These are phyloP conservation scores for Characodon lateralis DNA, from an alignment of 2,797 vertebrate species.

Conservation along the genomic window DNA sequence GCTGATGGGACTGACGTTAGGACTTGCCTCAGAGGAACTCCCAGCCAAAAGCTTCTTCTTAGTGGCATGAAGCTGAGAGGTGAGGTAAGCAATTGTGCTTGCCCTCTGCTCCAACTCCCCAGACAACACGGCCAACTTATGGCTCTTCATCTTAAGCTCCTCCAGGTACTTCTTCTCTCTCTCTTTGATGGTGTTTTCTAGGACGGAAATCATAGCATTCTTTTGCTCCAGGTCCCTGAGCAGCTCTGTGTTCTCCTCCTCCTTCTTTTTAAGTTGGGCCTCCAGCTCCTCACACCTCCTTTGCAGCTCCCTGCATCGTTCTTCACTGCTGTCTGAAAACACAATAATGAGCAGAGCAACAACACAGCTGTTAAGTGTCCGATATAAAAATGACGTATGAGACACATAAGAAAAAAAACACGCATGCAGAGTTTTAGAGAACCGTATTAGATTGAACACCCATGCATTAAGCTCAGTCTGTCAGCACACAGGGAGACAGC, in stretches of 20 bases:
- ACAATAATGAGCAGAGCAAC: background rate
- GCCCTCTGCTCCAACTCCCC: slow-evolving; percentile 96
- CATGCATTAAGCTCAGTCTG: slow-evolving; percentile 42
- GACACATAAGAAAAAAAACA: slow-evolving; percentile 14
- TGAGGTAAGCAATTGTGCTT: slow-evolving; percentile 94
- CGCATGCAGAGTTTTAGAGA: slow-evolving; percentile 3
- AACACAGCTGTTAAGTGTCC: slow-evolving; percentile 12
- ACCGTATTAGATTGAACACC: slow-evolving; percentile 19
- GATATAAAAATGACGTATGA: background rate
- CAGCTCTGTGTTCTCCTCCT: slow-evolving; percentile 90
- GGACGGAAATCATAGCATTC: slow-evolving; percentile 90
- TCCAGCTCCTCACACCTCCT: slow-evolving; percentile 92
- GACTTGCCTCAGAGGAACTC: slow-evolving; percentile 86
- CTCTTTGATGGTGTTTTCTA: slow-evolving; percentile 94
- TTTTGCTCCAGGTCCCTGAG: slow-evolving; percentile 93
- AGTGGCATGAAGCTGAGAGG: slow-evolving; percentile 93
- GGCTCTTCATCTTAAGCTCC: slow-evolving; percentile 97
- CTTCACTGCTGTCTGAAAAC: slow-evolving; percentile 82
- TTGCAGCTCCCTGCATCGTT: slow-evolving; percentile 86
- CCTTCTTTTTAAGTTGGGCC: slow-evolving; percentile 89
- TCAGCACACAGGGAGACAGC: slow-evolving; percentile 33
- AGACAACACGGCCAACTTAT: slow-evolving; percentile 91
- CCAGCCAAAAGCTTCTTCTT: slow-evolving; percentile 91
- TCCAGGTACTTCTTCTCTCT: slow-evolving; percentile 96
- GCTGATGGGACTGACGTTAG: slow-evolving; percentile 85